Conservation (phyloP, 1,140 invertebrate species). For the Lutraria rhynchaena region DNA sequence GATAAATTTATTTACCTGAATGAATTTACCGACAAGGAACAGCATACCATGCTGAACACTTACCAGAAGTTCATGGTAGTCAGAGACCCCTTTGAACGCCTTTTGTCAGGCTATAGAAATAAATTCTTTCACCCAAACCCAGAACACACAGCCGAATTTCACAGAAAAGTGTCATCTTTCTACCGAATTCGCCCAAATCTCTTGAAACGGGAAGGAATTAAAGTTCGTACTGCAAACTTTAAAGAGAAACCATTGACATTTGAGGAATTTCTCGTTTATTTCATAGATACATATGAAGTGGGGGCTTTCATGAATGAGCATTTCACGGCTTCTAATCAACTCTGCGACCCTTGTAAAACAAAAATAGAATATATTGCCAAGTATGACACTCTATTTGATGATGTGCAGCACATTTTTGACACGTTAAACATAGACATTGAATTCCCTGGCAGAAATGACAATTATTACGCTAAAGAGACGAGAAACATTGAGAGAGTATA, state of each 20-base stretch:
- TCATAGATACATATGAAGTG: constrained; percentile 11
- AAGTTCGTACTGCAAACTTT: not conserved
- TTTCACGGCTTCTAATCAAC: constrained; percentile 15
- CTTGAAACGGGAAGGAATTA: not conserved
- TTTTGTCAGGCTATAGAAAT: constrained; percentile 38
- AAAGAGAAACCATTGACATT: not conserved
- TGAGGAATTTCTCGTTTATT: constrained; percentile 32
- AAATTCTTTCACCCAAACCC: constrained; percentile 42
- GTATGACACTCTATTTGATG: constrained; percentile 23
- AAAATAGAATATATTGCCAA: constrained; percentile 39
- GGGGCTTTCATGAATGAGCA: constrained; percentile 38
- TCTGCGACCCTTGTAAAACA: constrained; percentile 21
- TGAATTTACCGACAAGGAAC: not conserved
- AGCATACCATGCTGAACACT: not conserved
- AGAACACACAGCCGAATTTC: not conserved
- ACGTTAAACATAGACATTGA: constrained; percentile 26
- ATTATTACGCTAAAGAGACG: constrained; percentile 16
- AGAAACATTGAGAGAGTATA: not conserved
- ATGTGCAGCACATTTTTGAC: constrained; percentile 25
- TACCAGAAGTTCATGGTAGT: constrained; percentile 44
- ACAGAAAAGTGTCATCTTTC: not conserved
- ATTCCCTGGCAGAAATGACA: constrained; percentile 34
- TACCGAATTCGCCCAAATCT: not conserved
- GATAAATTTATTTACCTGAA: constrained; percentile 9
- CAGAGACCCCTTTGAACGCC: constrained; percentile 31